These are phyloP conservation scores for Peromyscus leucopus DNA, from an alignment of 2,113 vertebrate species.

Conservation along the genomic window DNA sequence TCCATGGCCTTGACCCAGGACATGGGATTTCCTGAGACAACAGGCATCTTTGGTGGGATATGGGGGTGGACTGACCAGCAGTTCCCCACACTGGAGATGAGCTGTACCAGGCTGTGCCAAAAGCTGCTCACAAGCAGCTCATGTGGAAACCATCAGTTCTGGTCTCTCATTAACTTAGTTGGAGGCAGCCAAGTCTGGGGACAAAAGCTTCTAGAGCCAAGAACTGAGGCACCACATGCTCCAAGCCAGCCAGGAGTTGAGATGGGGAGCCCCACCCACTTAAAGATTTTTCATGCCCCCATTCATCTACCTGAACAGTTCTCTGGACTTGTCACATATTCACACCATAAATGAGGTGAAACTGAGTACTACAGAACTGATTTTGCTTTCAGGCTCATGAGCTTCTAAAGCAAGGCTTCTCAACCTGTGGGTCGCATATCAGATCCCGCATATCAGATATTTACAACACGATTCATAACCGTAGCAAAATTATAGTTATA, in stretches of 20 bases:
- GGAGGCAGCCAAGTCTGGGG: constrained; percentile 44
- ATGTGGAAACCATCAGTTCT: constrained; percentile 68
- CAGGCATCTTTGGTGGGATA: constrained; percentile 60
- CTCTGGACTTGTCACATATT: not conserved
- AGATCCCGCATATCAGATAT: not conserved
- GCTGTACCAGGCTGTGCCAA: constrained; percentile 58
- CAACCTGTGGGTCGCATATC: not conserved
- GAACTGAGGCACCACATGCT: constrained; percentile 21
- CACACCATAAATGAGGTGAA: not conserved
- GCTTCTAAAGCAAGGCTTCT: not conserved
- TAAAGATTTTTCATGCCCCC: not conserved
- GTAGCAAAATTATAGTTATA: not conserved
- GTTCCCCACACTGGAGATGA: constrained; percentile 56
- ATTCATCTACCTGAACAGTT: not conserved
- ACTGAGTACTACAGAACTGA: not conserved
- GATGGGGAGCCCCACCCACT: not conserved
- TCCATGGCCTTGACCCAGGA: constrained; percentile 64
- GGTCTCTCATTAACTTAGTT: constrained; percentile 31
- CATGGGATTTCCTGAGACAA: constrained; percentile 70
- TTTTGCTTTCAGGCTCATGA: not conserved
- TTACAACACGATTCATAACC: not conserved
- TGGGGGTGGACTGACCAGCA: constrained; percentile 41
- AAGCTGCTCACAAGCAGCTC: constrained; percentile 41
- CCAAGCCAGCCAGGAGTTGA: not conserved
- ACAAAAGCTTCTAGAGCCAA: constrained; percentile 37